A percentile compares a stretch with the other conserved stretches of the same genome.
phyloP scores from a whole-genome alignment of 2,113 vertebrate species.

The Nansenia antarctica region DNA sequence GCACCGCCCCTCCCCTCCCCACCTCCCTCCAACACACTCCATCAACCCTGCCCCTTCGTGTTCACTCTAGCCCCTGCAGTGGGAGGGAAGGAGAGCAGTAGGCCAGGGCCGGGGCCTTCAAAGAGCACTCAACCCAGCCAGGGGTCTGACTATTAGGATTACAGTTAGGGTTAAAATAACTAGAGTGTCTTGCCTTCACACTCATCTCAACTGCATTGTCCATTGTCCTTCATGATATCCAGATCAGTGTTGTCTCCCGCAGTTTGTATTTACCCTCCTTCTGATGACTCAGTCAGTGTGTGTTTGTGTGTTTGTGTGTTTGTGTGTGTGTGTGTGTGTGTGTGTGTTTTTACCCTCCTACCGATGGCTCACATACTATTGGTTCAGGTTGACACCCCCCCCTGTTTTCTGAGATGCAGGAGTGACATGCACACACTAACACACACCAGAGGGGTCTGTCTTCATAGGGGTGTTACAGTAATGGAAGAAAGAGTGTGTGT shows the following conservation, averaged over 20 bases:
- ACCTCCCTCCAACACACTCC: constrained; percentile 12
- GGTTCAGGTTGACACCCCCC: neutral
- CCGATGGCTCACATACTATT: neutral
- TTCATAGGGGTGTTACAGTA: constrained; percentile 37
- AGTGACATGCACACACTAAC: neutral
- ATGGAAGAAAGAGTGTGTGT: constrained; percentile 2
- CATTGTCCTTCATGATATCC: constrained; percentile 18
- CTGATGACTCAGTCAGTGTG: too few species aligned
- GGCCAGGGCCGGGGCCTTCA: constrained; percentile 23
- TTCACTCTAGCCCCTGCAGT: constrained; percentile 55
- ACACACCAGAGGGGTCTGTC: neutral
- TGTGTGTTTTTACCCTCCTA: constrained; percentile 36
- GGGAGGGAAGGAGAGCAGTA: constrained; percentile 48
- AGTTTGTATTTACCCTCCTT: too few species aligned
- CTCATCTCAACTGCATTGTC: too few species aligned
- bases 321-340: too few species aligned
- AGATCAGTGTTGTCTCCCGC: neutral
- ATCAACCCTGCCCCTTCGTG: neutral
- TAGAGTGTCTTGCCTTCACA: too few species aligned
- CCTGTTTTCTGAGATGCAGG: neutral
- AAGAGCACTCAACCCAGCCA: constrained; percentile 18
- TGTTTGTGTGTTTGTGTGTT: too few species aligned
- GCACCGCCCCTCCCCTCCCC: constrained; percentile 1
- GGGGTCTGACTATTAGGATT: too few species aligned
- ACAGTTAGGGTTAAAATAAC: too few species aligned